Conservation (phyloP, 2,113 vertebrate genomes). For the Tragelaphus strepsiceros region DNA sequence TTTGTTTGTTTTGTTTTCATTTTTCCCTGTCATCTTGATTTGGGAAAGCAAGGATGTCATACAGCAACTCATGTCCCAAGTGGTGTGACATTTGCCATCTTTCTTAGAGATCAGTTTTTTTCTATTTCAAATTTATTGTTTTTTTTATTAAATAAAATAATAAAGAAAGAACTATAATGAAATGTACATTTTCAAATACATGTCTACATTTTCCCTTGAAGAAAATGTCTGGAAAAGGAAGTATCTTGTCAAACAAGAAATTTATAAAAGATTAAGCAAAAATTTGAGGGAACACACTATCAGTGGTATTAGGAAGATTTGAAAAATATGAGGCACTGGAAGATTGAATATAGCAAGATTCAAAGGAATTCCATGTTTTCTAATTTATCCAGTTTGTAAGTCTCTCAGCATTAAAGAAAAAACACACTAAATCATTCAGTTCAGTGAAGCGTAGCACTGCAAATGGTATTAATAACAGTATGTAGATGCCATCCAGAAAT, state of each 20-base stretch:
- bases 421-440: neutral
- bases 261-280: neutral
- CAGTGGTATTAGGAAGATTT: neutral
- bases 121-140: neutral
- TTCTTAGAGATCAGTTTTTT: neutral
- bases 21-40: neutral
- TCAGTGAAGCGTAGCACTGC: neutral
- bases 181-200: neutral
- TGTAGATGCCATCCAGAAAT: neutral
- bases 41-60: neutral
- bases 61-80: neutral
- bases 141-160: neutral
- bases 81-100: neutral
- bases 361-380: neutral
- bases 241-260: neutral
- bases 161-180: neutral
- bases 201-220: neutral
- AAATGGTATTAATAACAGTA: neutral
- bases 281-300: neutral
- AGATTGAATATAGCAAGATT: neutral
- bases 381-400: neutral
- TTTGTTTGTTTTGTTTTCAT: neutral
- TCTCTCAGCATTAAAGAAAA: neutral
- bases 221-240: neutral
- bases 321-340: neutral